Evolutionary conservation across 2,888 invertebrate genomes (phyloP), one percentile per base, ranked within the genome.

Genomic region (Brachynemurus nebulosus): DNA sequence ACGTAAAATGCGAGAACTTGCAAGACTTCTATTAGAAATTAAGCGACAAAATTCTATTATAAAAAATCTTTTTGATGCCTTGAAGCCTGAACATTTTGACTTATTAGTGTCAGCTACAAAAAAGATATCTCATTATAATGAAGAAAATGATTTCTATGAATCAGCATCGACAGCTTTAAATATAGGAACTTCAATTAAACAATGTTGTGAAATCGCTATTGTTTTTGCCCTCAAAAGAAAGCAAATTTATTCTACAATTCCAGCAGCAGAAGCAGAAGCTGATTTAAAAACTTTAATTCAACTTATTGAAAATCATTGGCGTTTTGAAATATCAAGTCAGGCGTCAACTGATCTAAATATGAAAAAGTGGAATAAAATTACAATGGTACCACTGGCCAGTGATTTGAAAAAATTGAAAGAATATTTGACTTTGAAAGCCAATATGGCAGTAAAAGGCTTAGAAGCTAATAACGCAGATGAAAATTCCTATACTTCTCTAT

Each of bases 401-500:
- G n/a, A n/a, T n/a, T n/a, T n/a, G n/a, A n/a, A n/a, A n/a, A n/a
- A n/a, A n/a, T n/a, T n/a, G n/a, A n/a, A n/a, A n/a, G n/a, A n/a
- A n/a, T n/a, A n/a, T n/a, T n/a, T n/a, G n/a, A n/a, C n/a, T n/a
- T n/a, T n/a, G n/a, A n/a, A n/a, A n/a, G n/a, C n/a, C n/a, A n/a
- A n/a, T n/a, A n/a, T n/a, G n/a, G n/a, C n/a, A n/a, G n/a, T n/a
- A n/a, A n/a, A n/a, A n/a, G n/a, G n/a, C n/a, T n/a, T n/a, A n/a
- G n/a, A n/a, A n/a, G n/a, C n/a, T n/a, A n/a, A n/a, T n/a, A n/a
- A n/a, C n/a, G n/a, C n/a, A n/a, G n/a, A n/a, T n/a, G n/a, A n/a
- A n/a, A n/a, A n/a, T n/a, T n/a, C n/a, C n/a, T 54, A 47, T 46
- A 48, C 23, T 12, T 40, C 19, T 7, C 44, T 55, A 27, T 11